phyloP scores from a whole-genome alignment of 1,140 invertebrate species.

The Papilio dardanus region DNA sequence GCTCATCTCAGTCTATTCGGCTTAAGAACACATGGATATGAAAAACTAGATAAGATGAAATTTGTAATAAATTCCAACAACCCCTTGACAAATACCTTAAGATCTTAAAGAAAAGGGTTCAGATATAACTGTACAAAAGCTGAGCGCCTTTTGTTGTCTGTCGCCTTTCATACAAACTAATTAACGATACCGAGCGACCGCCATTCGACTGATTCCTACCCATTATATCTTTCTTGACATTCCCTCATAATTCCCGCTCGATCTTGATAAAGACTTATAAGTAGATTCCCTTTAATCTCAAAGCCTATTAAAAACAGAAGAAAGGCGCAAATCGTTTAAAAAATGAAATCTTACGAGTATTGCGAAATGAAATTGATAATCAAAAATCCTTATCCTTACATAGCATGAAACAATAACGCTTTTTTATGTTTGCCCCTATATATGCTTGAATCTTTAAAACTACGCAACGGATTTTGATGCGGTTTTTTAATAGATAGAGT shows the following conservation, averaged over 20 bases:
- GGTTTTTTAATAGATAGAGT: no score
- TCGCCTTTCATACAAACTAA: slow-evolving; percentile 19
- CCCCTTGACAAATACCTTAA: background rate
- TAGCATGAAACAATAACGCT: no score
- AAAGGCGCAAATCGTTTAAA: background rate
- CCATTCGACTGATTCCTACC: slow-evolving; percentile 10
- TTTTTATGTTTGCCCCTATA: no score
- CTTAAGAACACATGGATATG: background rate
- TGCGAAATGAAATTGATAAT: no score
- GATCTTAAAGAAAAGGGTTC: slow-evolving; percentile 22
- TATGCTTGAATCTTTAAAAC: no score
- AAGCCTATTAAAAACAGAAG: slow-evolving; percentile 1
- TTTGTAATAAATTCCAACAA: slow-evolving; percentile 16
- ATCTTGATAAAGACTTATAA: slow-evolving; percentile 18
- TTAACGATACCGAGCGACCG: slow-evolving; percentile 22
- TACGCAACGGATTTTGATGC: no score
- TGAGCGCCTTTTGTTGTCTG: slow-evolving; percentile 19
- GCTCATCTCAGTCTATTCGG: no score
- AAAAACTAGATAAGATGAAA: background rate
- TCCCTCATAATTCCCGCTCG: background rate
- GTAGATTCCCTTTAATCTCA: slow-evolving; percentile 2
- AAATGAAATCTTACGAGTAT: background rate
- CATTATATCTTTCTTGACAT: slow-evolving; percentile 17
- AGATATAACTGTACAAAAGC: slow-evolving; percentile 20
- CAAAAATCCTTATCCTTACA: no score